Evolutionary conservation across 2,888 invertebrate genomes (phyloP).

Genomic region (Ectemnius continuus): DNA sequence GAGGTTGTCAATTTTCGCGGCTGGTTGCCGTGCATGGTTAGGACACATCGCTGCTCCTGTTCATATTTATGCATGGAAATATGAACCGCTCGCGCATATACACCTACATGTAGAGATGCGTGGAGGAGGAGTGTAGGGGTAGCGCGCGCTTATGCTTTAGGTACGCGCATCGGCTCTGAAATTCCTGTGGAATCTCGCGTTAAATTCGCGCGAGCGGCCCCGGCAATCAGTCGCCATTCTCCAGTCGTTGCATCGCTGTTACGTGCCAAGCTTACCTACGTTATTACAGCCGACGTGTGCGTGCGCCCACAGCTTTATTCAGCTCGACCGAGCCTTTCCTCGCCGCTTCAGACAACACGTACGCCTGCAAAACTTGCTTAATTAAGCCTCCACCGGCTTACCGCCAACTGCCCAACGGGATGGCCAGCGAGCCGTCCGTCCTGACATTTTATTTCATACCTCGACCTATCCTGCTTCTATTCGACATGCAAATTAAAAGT

Average conservation of each 20-base stretch:
- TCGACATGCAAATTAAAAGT: constrained; percentile 9
- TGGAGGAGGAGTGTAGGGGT: background rate
- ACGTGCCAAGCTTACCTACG: constrained; percentile 67
- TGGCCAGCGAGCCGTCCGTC: background rate
- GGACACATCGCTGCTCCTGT: background rate
- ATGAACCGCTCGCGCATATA: background rate
- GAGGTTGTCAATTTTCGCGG: constrained; percentile 8
- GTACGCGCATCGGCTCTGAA: constrained; percentile 36
- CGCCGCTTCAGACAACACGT: constrained; percentile 48
- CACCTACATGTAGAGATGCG: background rate
- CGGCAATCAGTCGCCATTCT: constrained; percentile 72
- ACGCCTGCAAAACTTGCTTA: constrained; percentile 54
- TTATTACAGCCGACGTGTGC: constrained; percentile 59
- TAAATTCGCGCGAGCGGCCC: constrained; percentile 60
- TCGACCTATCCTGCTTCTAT: background rate
- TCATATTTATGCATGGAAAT: constrained; percentile 14
- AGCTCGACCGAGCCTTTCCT: constrained; percentile 40
- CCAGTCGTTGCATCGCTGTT: constrained; percentile 59
- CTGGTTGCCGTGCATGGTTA: background rate
- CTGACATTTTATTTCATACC: background rate
- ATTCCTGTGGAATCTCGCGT: constrained; percentile 61
- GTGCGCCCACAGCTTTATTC: constrained; percentile 34
- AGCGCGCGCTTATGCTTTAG: constrained; percentile 25
- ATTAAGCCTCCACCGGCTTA: constrained; percentile 56
- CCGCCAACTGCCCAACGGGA: background rate